A percentile compares a stretch with the other conserved stretches of the same genome.
Evolutionary conservation across 2,888 invertebrate genomes (phyloP).

Genomic region (Trissolcus brochymenae): DNA sequence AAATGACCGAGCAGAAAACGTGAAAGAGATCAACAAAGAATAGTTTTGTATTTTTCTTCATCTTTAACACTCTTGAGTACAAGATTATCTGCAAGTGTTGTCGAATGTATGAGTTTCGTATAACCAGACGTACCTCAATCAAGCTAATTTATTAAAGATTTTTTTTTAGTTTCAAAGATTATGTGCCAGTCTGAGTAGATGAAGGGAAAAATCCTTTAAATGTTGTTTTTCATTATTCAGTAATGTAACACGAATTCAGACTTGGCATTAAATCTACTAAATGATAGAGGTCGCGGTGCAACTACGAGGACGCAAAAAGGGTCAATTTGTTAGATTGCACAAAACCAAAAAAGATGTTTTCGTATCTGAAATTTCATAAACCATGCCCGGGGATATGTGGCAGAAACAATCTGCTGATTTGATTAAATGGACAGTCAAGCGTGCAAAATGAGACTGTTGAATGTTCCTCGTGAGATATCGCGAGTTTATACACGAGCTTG

Average conservation of each 20-base stretch:
- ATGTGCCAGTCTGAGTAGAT: too few relatives aligned
- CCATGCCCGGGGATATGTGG: constrained; percentile 38
- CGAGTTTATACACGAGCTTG: constrained; percentile 35
- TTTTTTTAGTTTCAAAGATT: too few relatives aligned
- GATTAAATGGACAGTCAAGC: constrained; percentile 49
- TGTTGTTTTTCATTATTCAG: too few relatives aligned
- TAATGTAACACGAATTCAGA: too few relatives aligned
- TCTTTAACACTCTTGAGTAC: neutral
- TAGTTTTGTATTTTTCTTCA: neutral
- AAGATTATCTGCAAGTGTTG: neutral
- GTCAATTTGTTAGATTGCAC: constrained; percentile 43
- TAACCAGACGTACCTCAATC: neutral
- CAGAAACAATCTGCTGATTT: constrained; percentile 51
- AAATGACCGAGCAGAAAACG: neutral
- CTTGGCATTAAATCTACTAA: too few relatives aligned
- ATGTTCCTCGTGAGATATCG: constrained; percentile 52
- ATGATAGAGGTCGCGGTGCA: too few relatives aligned
- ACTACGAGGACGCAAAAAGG: constrained; percentile 19
- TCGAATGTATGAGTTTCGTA: neutral
- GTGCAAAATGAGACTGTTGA: constrained; percentile 52
- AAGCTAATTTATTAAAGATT: constrained; percentile 8
- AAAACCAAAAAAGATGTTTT: neutral
- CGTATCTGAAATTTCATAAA: constrained; percentile 35
- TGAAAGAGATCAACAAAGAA: neutral
- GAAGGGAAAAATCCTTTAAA: too few relatives aligned